Base-by-base conservation (phyloP, 2,113 vertebrate species). In the Corythoichthys haematopterus region DNA sequence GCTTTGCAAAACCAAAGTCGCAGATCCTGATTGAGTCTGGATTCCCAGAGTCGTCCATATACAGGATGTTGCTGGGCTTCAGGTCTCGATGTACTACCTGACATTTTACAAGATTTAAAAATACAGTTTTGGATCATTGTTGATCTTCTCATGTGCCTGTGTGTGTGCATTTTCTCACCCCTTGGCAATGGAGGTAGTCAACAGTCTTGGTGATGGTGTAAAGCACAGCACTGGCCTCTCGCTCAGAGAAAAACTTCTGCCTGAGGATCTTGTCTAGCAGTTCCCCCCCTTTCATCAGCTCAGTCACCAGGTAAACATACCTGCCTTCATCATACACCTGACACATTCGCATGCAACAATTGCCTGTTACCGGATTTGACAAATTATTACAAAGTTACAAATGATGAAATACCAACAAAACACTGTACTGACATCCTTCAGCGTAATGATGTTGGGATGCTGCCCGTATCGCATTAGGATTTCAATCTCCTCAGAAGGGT, bases 41-140 rank as follows among this genome's bases (percentile, higher is more conserved):
- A 83, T 94, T 97, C 64, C 94, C 94, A 16, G 95, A 98, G 78
- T 98, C 94, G 63, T 98, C 95, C 93, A 93, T 96, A 64, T 98
- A 98, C 35, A 98, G 93, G 89, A 98, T 98, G 91, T 99, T 99
- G 89, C 97, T 99, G 80, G 97, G 95, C 70, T 99, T 99, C 84
- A 98, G 93, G 89, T 99, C 97, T 85, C 96, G 89, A 83, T 99
- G 97, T 80, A 99, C 96, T 63, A 99, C 95, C 97, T 99, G 84
- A 0, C 2, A 2, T 15, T 28, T 28, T 7, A n/a, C n/a, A 52
- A 12, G 13, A 70, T 1, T 40, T 20, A 33, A n/a, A 46, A 13
- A 43, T 6, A 35, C 20, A 28, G 20, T 28, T 28, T 69, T 47
- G 37, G 38, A 47, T 48, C 28, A 14, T 50, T 9, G 6, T 0